These are phyloP conservation scores for Caenorhabditis macrosperma DNA, from an alignment of 2,888 invertebrate genomes.

Conservation along the genomic window DNA sequence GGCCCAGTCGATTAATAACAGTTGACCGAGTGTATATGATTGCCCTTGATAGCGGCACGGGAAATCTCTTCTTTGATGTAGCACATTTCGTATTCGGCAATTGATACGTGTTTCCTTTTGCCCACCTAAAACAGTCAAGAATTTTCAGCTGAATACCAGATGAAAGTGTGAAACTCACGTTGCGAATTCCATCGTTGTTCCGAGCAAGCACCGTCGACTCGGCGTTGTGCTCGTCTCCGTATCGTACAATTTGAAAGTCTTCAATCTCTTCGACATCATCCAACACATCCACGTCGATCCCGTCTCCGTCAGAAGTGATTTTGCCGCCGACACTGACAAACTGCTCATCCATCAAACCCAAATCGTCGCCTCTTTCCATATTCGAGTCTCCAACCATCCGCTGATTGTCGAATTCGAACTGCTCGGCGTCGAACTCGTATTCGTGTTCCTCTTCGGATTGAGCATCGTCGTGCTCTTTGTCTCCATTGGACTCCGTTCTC, in stretches of 20 bases:
- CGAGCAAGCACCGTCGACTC: background rate
- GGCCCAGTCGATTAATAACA: background rate
- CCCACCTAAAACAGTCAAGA: slow-evolving; percentile 13
- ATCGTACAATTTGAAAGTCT: background rate
- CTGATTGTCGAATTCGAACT: no score
- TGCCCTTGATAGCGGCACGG: slow-evolving; percentile 5
- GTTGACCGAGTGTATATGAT: background rate
- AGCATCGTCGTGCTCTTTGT: no score
- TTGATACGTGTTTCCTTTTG: background rate
- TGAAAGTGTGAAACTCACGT: background rate
- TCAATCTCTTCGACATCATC: background rate
- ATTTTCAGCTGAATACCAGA: background rate
- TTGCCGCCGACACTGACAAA: background rate
- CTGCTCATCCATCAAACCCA: no score
- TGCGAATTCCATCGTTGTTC: slow-evolving; percentile 3
- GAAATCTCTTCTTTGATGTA: background rate
- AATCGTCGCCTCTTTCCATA: no score
- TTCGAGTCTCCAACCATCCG: no score
- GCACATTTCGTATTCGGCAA: background rate
- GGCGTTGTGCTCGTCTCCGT: slow-evolving; percentile 10
- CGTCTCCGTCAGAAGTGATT: background rate
- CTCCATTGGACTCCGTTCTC: no score
- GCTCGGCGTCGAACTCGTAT: no score
- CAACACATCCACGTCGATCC: background rate
- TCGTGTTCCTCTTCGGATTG: no score